These are phyloP conservation scores for Gasteruption jaculator DNA, from an alignment of 2,888 invertebrate genomes.

Conservation along the genomic window DNA sequence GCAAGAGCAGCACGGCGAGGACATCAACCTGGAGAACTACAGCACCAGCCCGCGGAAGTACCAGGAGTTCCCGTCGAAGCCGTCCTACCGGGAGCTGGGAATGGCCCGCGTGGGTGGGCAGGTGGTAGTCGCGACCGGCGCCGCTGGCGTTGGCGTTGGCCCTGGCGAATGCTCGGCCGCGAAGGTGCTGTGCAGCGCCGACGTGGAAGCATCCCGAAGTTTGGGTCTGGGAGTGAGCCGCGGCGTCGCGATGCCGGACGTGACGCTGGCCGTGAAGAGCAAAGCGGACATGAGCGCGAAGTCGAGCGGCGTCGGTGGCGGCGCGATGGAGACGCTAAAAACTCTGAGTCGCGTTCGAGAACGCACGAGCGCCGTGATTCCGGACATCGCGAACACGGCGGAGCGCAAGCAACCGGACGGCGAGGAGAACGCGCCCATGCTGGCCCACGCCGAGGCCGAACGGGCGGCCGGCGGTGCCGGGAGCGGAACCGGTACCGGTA, in stretches of 20 bases:
- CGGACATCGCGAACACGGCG: slow-evolving; percentile 46
- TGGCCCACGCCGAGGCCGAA: slow-evolving; percentile 34
- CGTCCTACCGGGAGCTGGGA: slow-evolving; percentile 26
- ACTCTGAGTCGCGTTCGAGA: slow-evolving; percentile 31
- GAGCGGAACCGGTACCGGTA: too few relatives aligned
- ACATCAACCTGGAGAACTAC: slow-evolving; percentile 53
- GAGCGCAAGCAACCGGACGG: slow-evolving; percentile 45
- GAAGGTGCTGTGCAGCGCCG: slow-evolving; percentile 44
- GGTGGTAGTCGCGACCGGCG: not conserved
- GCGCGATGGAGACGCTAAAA: slow-evolving; percentile 22
- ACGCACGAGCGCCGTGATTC: slow-evolving; percentile 34
- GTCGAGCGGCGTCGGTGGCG: not conserved
- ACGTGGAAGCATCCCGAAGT: slow-evolving; percentile 40
- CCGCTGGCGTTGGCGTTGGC: too few relatives aligned
- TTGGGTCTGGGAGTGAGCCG: slow-evolving; percentile 21
- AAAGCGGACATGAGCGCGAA: not conserved
- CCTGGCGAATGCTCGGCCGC: slow-evolving; percentile 33
- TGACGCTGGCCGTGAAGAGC: slow-evolving; percentile 41
- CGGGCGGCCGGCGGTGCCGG: slow-evolving; percentile 19
- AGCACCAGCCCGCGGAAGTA: slow-evolving; percentile 53
- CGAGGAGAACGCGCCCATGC: slow-evolving; percentile 35
- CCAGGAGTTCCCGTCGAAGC: slow-evolving; percentile 31
- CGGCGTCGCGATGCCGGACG: slow-evolving; percentile 49
- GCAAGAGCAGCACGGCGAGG: slow-evolving; percentile 41
- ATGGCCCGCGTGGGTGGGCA: slow-evolving; percentile 10